Evolutionary conservation across 2,797 vertebrate genomes (phyloP).

Genomic region (Tapera naevia): DNA sequence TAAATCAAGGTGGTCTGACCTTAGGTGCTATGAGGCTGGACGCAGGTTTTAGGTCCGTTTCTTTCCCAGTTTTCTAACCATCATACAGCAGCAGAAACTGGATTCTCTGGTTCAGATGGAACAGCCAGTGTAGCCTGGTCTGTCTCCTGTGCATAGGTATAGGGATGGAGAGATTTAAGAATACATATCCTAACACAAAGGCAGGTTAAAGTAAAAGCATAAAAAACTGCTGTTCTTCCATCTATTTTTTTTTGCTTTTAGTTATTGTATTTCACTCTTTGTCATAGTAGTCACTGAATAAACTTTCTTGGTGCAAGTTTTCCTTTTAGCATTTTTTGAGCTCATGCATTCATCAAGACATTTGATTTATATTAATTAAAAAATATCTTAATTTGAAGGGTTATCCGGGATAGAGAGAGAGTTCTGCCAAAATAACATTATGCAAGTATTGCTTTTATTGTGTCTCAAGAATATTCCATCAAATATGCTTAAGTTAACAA

Average conservation of each 20-base stretch:
- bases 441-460: conserved; percentile 12
- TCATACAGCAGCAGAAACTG: background rate
- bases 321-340: background rate
- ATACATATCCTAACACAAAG: background rate
- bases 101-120: background rate
- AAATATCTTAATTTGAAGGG: background rate
- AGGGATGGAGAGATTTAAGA: background rate
- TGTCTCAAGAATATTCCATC: conserved; percentile 22
- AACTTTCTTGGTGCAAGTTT: background rate
- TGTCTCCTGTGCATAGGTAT: background rate
- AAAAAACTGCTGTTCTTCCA: background rate
- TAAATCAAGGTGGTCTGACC: background rate
- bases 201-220: background rate
- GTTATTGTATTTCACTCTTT: background rate
- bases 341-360: background rate
- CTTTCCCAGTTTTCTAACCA: background rate
- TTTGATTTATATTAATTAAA: conserved; percentile 1
- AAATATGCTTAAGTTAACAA: background rate
- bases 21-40: background rate
- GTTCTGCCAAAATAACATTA: conserved; percentile 17
- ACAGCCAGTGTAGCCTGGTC: background rate
- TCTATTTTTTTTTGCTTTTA: background rate
- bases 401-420: background rate
- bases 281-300: background rate
- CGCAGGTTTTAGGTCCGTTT: background rate